Percentiles rank a stretch among this genome's conserved stretches.
Conservation (phyloP, 2,797 vertebrate species). For the Caiman crocodilus region DNA sequence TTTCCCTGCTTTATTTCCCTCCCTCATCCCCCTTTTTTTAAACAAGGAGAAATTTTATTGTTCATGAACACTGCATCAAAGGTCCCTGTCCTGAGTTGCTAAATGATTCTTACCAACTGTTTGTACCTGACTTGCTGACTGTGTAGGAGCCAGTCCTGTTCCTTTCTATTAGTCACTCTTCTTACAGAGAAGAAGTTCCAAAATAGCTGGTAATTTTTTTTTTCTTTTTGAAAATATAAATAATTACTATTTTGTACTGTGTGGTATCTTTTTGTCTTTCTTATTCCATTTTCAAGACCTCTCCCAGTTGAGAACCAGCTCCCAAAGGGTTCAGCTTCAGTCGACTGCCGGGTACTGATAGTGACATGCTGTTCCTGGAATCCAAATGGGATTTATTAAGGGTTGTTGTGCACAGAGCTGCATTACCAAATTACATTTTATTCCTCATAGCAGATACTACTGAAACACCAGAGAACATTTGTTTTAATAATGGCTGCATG, state of each 20-base stretch:
- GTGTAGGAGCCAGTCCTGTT: slow-evolving; percentile 75
- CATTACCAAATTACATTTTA: rapidly evolving
- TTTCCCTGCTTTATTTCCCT: slow-evolving; percentile 76
- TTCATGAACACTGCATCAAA: slow-evolving; percentile 68
- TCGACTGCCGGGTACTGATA: background rate
- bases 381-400: background rate
- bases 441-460: background rate
- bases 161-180: slow-evolving; percentile 79
- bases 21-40: slow-evolving; percentile 17
- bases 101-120: slow-evolving; percentile 71
- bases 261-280: slow-evolving; percentile 74
- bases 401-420: background rate
- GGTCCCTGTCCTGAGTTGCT: slow-evolving; percentile 72
- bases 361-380: background rate
- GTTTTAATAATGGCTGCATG: background rate
- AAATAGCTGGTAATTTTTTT: slow-evolving; percentile 78
- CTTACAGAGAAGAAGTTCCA: slow-evolving; percentile 79
- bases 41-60: slow-evolving; percentile 72
- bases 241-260: slow-evolving; percentile 87
- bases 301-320: background rate
- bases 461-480: rapidly evolving
- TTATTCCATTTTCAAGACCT: background rate
- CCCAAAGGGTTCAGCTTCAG: background rate
- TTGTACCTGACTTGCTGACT: slow-evolving; percentile 75
- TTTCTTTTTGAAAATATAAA: slow-evolving; percentile 83